Evolutionary conservation across 2,888 invertebrate species (phyloP).

Genomic region (Marronus borbonicus): DNA sequence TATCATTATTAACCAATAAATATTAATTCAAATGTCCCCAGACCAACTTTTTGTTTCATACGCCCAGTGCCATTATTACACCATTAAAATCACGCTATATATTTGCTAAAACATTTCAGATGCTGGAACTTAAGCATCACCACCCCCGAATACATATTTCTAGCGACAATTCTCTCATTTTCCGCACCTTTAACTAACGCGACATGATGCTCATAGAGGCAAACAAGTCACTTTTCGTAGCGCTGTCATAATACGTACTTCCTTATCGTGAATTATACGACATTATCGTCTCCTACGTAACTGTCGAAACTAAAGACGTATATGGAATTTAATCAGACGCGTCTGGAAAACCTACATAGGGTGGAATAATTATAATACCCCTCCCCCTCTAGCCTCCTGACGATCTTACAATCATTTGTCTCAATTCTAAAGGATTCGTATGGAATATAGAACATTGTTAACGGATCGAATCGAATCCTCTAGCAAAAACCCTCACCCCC

Average conservation of each 20-base stretch:
- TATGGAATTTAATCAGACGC: not conserved
- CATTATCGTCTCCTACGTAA: conserved; percentile 2
- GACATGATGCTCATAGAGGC: not conserved
- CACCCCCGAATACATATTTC: too few species aligned
- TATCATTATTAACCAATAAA: too few species aligned
- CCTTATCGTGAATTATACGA: not conserved
- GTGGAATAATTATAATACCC: conserved; percentile 5
- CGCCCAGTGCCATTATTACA: too few species aligned
- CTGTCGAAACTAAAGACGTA: not conserved
- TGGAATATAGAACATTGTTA: not conserved
- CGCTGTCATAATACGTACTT: not conserved
- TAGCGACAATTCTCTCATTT: not conserved
- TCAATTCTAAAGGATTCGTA: not conserved
- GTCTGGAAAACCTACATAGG: not conserved
- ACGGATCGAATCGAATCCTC: too few species aligned
- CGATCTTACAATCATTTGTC: not conserved
- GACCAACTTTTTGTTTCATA: too few species aligned
- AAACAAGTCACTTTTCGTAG: conserved; percentile 3
- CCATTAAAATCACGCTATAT: too few species aligned
- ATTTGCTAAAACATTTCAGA: too few species aligned
- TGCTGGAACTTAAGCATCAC: too few species aligned
- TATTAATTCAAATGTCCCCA: too few species aligned
- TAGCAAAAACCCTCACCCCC: too few species aligned
- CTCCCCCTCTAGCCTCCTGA: not conserved
- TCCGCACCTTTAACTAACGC: not conserved